These are phyloP conservation scores for Phylloscopus collybita DNA, from an alignment of 2,797 vertebrate genomes.

Conservation along the genomic window DNA sequence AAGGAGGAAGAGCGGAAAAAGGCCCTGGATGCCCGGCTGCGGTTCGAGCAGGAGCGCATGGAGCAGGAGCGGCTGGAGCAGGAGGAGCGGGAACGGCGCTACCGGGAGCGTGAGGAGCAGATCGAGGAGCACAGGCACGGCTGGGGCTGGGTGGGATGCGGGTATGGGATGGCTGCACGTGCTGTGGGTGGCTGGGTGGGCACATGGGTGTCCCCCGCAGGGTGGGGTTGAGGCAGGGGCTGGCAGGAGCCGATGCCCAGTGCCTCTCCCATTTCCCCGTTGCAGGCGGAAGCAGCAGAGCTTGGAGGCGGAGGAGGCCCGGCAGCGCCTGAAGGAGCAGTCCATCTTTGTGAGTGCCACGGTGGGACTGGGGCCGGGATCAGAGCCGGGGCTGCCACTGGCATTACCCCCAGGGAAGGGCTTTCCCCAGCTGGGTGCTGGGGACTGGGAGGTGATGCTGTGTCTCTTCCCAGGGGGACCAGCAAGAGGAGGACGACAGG, in stretches of 20 bases:
- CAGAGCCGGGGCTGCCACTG: rapidly evolving
- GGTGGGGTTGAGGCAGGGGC: background rate
- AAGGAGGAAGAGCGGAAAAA: conserved; percentile 94
- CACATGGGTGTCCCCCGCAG: rapidly evolving
- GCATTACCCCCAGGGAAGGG: background rate
- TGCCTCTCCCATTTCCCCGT: rapidly evolving
- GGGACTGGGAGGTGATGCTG: background rate
- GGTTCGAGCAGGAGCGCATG: conserved; percentile 94
- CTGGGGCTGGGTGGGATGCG: rapidly evolving
- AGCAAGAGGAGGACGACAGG: conserved; percentile 83
- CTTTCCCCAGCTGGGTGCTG: background rate
- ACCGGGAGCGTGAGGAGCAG: conserved; percentile 85
- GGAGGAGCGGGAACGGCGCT: conserved; percentile 86
- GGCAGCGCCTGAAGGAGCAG: conserved; percentile 84
- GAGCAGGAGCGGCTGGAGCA: conserved; percentile 92
- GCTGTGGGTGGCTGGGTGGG: background rate
- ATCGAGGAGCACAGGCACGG: conserved; percentile 91
- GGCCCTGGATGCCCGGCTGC: conserved; percentile 86
- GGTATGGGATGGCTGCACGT: rapidly evolving
- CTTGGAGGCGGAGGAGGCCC: conserved; percentile 90
- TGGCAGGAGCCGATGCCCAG: background rate
- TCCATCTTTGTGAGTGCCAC: conserved; percentile 84
- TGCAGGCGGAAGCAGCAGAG: conserved; percentile 88
- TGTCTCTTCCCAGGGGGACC: conserved; percentile 82
- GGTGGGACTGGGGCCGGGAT: rapidly evolving